Conservation (phyloP, 1,140 invertebrate species). For the Microplitis demolitor region DNA sequence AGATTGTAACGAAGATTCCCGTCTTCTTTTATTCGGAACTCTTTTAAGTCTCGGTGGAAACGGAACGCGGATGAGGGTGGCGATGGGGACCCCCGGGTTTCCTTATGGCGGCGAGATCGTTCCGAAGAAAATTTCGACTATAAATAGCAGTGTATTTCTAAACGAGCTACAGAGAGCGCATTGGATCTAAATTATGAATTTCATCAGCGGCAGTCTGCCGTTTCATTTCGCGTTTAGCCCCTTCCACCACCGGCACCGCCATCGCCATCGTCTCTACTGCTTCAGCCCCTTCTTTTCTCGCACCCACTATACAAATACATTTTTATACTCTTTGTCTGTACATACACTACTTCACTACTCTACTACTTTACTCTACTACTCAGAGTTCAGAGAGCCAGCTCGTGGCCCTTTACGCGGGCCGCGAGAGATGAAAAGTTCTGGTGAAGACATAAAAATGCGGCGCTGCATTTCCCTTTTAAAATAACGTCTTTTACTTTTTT, state of each 20-base stretch:
- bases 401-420: constrained; percentile 26
- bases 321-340: background rate
- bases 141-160: constrained; percentile 63
- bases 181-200: constrained; percentile 65
- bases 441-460: constrained; percentile 63
- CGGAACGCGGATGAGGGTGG: background rate
- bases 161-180: constrained; percentile 62
- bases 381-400: background rate
- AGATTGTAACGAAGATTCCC: constrained; percentile 9
- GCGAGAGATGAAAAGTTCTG: constrained; percentile 61
- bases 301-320: background rate
- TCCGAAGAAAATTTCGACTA: constrained; percentile 61
- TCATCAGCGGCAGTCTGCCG: constrained; percentile 62
- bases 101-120: constrained; percentile 35
- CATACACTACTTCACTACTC: background rate
- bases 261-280: constrained; percentile 4
- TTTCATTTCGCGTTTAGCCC: constrained; percentile 60
- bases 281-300: background rate
- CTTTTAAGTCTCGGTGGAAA: constrained; percentile 12
- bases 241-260: constrained; percentile 12
- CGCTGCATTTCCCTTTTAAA: constrained; percentile 63
- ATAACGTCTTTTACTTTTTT: constrained; percentile 59
- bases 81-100: constrained; percentile 14
- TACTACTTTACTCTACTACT: background rate
- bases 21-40: constrained; percentile 2